Base-by-base conservation (phyloP, 2,797 vertebrate genomes). In the Cyprinodon diabolis region DNA sequence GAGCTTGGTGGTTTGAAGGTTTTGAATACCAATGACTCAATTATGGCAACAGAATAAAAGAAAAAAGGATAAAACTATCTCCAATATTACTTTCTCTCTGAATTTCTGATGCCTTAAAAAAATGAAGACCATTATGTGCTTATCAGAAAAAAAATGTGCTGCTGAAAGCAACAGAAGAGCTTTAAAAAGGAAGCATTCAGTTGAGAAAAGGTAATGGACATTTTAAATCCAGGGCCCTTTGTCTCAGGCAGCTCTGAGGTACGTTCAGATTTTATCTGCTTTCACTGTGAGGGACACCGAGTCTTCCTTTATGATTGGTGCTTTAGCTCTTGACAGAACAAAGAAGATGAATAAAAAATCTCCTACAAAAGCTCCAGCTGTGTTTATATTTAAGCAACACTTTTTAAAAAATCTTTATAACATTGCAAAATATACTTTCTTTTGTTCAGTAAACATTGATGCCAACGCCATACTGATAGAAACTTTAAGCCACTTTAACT, bases 151-250 rank as follows among this genome's bases (percentile, higher is more conserved):
- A 71, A 23, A 71, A 63, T 43, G 21, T 12, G 14, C 40, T 79
- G 77, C 86, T 72, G 72, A 85, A 81, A 72, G 78, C 77, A 68
- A 62, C 70, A 65, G 0, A 62, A 76, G 49, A 63, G 40, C 30
- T 66, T 74, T 30, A 51, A 43, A 77, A 69, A 68, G 77, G 66
- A 15, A 21, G 67, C 5, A 10, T 75, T 72, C 40, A 70, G 63
- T 54, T 40, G 43, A 75, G 76, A 57, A 71, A 76, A 72, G 74
- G 70, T 87, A 85, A 87, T 83, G 73, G 83, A 84, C 86, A 83
- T 73, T 69, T 10, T 35, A 47, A 37, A 81, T 73, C 72, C 62
- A 47, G 62, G 63, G 51, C 66, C 76, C 75, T 84, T 83, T 60
- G 74, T 82, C 11, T 73, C 68, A 58, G 67, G 51, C 30, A 54